A percentile compares a stretch with the other conserved stretches of the same genome.
phyloP scores from a whole-genome alignment of 2,797 vertebrate genomes.

The Halcyon leucocephala region DNA sequence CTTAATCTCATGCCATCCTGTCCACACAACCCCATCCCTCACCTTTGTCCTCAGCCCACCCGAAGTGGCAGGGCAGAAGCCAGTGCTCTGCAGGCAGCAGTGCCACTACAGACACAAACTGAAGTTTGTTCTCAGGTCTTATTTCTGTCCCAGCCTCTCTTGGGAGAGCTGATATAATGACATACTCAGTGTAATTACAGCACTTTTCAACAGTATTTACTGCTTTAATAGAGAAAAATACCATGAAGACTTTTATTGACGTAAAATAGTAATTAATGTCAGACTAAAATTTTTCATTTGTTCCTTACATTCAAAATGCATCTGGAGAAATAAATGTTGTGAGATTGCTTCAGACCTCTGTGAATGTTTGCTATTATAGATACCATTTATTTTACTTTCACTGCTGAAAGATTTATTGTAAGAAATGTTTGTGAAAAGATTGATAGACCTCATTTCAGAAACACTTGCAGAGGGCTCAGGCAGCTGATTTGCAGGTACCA shows the following conservation, averaged over 20 bases:
- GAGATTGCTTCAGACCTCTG: neutral
- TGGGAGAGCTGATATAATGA: neutral
- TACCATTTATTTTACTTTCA: neutral
- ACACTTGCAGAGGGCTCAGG: neutral
- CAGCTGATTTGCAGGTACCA: neutral
- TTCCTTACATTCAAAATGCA: neutral
- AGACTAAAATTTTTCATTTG: neutral
- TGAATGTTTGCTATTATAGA: neutral
- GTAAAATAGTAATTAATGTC: neutral
- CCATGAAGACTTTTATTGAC: neutral
- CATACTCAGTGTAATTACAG: neutral
- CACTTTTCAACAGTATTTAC: neutral
- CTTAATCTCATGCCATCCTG: neutral
- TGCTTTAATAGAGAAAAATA: neutral
- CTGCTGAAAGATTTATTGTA: slow-evolving; percentile 1
- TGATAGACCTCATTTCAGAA: slow-evolving; percentile 3
- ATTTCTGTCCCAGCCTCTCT: neutral
- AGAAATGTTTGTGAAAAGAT: neutral
- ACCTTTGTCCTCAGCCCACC: neutral
- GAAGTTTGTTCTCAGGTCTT: neutral
- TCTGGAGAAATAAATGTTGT: neutral
- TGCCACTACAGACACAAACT: neutral
- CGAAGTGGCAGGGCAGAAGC: neutral
- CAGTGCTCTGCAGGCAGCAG: neutral
- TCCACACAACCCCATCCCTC: neutral